Evolutionary conservation across 2,113 vertebrate genomes (phyloP).

Genomic region (Marcusenius ussheri): DNA sequence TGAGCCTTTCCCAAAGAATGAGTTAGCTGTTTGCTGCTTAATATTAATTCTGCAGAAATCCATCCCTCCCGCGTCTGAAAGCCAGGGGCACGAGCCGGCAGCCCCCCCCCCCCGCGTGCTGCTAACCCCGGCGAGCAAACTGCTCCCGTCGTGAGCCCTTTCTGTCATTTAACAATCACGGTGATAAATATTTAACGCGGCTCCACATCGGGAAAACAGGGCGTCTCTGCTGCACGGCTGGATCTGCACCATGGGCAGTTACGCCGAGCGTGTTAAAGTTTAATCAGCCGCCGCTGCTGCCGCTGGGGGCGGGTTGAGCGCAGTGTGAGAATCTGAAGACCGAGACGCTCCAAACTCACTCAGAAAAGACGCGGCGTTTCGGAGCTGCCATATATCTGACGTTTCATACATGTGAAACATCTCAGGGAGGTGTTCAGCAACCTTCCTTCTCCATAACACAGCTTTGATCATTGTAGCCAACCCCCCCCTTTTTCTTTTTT

Average conservation of each 20-base stretch:
- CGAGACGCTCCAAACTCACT: not conserved
- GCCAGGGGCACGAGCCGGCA: not conserved
- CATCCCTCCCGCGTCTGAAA: not conserved
- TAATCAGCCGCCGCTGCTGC: not conserved
- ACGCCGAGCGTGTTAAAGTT: slow-evolving; percentile 20
- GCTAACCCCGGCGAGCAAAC: not conserved
- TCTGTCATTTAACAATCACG: not conserved
- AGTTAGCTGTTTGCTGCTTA: not conserved
- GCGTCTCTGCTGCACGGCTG: not conserved
- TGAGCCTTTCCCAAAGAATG: not conserved
- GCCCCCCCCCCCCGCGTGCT: not conserved
- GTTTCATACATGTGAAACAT: not conserved
- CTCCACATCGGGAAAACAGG: not conserved
- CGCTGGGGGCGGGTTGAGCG: not conserved
- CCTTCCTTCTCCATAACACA: not conserved
- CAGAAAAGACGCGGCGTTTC: not conserved
- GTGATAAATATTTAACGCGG: slow-evolving; percentile 10
- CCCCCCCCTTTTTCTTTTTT: not conserved
- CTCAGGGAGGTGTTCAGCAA: not conserved
- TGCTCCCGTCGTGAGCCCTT: not conserved
- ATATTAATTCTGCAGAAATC: not conserved
- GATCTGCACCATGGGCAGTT: not conserved
- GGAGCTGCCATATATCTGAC: not conserved
- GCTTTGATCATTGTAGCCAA: not conserved
- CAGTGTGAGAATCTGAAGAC: not conserved